phyloP scores from a whole-genome alignment of 2,113 vertebrate genomes.

The Cepphus grylle region DNA sequence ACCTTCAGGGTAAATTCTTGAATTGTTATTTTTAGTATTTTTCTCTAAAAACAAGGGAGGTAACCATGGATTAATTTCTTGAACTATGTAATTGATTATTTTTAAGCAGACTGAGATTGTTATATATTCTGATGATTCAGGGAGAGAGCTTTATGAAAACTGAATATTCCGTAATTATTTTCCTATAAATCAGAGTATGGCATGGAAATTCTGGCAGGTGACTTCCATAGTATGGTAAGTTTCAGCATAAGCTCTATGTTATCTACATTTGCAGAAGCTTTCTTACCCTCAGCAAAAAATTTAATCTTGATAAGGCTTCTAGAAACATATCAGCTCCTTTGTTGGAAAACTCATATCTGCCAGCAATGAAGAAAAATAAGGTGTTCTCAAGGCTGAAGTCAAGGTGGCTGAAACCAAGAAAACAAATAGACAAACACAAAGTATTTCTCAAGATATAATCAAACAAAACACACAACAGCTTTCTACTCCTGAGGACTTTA shows the following conservation, averaged over 20 bases:
- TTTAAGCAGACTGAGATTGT: not conserved
- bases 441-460: not conserved
- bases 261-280: not conserved
- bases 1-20: not conserved
- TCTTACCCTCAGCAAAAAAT: conserved; percentile 91
- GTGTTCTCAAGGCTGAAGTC: conserved; percentile 96
- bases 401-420: conserved; percentile 83
- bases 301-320: conserved; percentile 92
- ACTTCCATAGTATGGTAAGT: not conserved
- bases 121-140: not conserved
- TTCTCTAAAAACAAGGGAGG: not conserved
- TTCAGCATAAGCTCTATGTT: not conserved
- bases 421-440: not conserved
- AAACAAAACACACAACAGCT: not conserved
- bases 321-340: conserved; percentile 97
- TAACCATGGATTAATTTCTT: not conserved
- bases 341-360: conserved; percentile 96
- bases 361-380: conserved; percentile 95
- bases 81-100: not conserved
- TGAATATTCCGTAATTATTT: not conserved
- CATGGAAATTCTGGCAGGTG: not conserved
- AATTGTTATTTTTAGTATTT: not conserved
- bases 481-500: not conserved
- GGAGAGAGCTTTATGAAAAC: not conserved
- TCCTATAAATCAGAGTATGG: not conserved